Evolutionary conservation across 2,113 vertebrate species (phyloP), one percentile per base, ranked within the genome.

Genomic region (Ivindomyrus marchei): DNA sequence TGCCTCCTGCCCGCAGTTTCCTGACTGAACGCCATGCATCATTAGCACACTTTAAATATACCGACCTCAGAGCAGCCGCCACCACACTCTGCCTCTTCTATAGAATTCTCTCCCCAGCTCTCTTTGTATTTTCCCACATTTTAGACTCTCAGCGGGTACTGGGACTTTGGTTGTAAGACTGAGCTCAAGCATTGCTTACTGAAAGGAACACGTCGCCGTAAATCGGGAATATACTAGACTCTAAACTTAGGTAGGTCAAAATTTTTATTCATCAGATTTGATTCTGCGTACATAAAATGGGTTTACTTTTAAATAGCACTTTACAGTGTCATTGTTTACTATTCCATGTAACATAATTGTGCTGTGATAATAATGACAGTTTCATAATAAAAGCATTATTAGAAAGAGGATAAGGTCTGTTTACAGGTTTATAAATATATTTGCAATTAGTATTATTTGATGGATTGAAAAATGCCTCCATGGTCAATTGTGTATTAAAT

Each of bases 1-100:
- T 94, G 93, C 95, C 93, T 92, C 89, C 17, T 89, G 90, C 94
- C 92, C 93, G 93, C 90, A 85, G 93, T 93, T 93, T 93, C 93
- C 92, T 93, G 88, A 9, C 92, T 93, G 93, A 95, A 90, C 89
- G 93, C 92, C 92, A 95, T 92, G 94, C 95, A 95, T 95, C 94
- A 95, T 95, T 96, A 95, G 93, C 94, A 94, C 90, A 91, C 93
- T 94, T 93, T 93, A 94, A 94, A 94, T 91, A 91, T 91, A 92
- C 90, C 93, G 91, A 92, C 91, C 90, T 93, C 77, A 70, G 24
- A 62, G 49, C 52, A 47, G 90, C 31, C 21, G 17, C 53, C 39
- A 92, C 92, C 91, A 92, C 90, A 91, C 92, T 74, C 91, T 90
- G 92, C 91, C 92, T 92, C 91, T 92, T 93, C 87, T 91, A 92